Evolutionary conservation across 2,113 vertebrate genomes (phyloP).

Genomic region (Tilapia sparmanii): DNA sequence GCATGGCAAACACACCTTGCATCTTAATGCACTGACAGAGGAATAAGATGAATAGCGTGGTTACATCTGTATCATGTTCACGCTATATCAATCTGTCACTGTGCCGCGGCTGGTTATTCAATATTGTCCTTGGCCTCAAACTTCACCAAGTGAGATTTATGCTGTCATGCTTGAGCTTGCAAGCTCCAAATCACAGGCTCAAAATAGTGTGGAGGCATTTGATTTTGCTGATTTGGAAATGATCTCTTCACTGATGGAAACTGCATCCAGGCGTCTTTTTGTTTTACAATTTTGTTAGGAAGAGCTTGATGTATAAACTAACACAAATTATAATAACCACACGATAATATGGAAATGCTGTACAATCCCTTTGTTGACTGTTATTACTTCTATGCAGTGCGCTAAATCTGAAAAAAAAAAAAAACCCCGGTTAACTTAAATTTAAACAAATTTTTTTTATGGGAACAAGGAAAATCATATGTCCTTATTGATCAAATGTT

Average conservation of each 20-base stretch:
- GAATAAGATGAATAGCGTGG: conserved; percentile 46
- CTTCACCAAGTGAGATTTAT: conserved; percentile 50
- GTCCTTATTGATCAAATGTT: conserved; percentile 3
- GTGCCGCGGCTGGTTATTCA: conserved; percentile 38
- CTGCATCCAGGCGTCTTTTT: background rate
- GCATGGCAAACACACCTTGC: conserved; percentile 53
- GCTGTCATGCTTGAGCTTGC: background rate
- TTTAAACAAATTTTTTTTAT: background rate
- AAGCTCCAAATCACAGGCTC: conserved; percentile 18
- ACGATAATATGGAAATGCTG: background rate
- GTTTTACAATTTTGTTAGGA: background rate
- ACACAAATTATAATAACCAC: background rate
- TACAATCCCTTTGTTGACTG: conserved; percentile 1
- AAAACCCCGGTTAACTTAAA: background rate
- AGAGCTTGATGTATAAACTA: background rate
- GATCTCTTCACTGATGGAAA: background rate
- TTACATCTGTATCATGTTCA: conserved; percentile 58
- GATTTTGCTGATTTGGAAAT: conserved; percentile 17
- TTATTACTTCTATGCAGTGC: background rate
- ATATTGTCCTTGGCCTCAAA: conserved; percentile 65
- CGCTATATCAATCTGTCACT: conserved; percentile 62
- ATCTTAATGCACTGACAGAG: conserved; percentile 56
- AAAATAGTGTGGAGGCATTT: background rate
- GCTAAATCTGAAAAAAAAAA: background rate
- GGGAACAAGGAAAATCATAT: background rate